phyloP scores from a whole-genome alignment of 2,888 invertebrate species.

The Drosophila neoperkinsi region DNA sequence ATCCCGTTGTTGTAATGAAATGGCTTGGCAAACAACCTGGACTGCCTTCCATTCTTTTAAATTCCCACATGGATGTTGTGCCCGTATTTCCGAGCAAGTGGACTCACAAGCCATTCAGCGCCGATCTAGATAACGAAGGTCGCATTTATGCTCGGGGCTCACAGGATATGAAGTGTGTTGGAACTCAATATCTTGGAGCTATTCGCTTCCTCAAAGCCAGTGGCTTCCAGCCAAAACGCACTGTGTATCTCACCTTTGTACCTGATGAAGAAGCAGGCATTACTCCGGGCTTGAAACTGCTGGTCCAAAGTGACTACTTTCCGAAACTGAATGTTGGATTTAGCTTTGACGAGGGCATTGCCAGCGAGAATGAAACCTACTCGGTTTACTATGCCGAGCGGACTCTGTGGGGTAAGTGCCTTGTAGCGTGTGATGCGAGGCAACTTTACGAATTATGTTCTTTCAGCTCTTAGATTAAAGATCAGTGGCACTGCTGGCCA shows the following conservation, averaged over 20 bases:
- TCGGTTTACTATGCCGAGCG: conserved; percentile 88
- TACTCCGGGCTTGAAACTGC: conserved; percentile 89
- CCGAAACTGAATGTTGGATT: conserved; percentile 90
- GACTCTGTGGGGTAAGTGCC: conserved; percentile 89
- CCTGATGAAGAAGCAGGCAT: conserved; percentile 88
- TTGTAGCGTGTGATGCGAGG: no score
- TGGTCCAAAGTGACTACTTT: conserved; percentile 89
- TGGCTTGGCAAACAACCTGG: conserved; percentile 90
- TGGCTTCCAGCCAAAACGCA: conserved; percentile 87
- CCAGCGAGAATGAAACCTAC: conserved; percentile 88
- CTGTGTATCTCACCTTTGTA: conserved; percentile 89
- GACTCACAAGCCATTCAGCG: conserved; percentile 95
- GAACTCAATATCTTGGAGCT: conserved; percentile 91
- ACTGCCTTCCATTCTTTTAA: conserved; percentile 89
- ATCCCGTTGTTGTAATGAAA: conserved; percentile 92
- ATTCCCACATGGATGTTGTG: conserved; percentile 98
- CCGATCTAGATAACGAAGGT: conserved; percentile 92
- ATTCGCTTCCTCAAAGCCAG: conserved; percentile 87
- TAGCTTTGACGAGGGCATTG: conserved; percentile 92
- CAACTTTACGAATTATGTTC: fast-evolving
- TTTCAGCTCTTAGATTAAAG: conserved; percentile 87
- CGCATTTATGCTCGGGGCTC: conserved; percentile 94
- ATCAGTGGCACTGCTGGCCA: conserved; percentile 91
- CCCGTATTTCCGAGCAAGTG: conserved; percentile 95
- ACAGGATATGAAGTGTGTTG: conserved; percentile 95